These are phyloP conservation scores for Lacanobia wlatinum DNA, from an alignment of 2,888 invertebrate species.

Conservation along the genomic window DNA sequence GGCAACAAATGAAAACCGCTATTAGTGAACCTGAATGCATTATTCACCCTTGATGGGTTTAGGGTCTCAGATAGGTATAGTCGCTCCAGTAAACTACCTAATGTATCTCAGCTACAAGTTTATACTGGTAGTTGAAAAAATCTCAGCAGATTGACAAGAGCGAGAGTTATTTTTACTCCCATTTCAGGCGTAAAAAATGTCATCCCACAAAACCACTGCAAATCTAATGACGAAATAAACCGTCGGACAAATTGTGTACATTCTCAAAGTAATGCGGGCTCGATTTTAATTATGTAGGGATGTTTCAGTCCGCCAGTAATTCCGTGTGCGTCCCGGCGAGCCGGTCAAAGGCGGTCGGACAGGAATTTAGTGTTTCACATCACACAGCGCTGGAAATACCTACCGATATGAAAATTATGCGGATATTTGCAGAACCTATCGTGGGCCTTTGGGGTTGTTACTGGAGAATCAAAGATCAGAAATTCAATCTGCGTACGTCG, in stretches of 20 bases:
- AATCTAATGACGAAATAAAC: conserved; percentile 15
- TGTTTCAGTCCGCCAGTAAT: conserved; percentile 31
- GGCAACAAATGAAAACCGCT: too few species aligned
- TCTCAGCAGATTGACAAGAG: too few species aligned
- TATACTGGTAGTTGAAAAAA: too few species aligned
- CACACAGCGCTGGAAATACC: conserved; percentile 20
- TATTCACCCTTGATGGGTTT: too few species aligned
- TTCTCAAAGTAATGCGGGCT: conserved; percentile 31
- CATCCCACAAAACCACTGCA: not conserved
- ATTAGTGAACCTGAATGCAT: too few species aligned
- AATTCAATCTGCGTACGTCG: too few species aligned
- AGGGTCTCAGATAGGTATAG: too few species aligned
- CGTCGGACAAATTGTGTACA: conserved; percentile 19
- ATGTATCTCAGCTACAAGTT: too few species aligned
- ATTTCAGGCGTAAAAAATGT: not conserved
- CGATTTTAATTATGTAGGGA: conserved; percentile 53
- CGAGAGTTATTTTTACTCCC: not conserved
- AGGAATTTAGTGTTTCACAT: conserved; percentile 51
- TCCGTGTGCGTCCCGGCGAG: conserved; percentile 5
- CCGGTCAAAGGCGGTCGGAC: conserved; percentile 43
- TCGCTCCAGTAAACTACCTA: too few species aligned
- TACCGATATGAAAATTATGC: conserved; percentile 10
- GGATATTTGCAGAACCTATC: not conserved
- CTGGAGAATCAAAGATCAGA: too few species aligned
- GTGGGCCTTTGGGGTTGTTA: not conserved